Base-by-base conservation (phyloP, 2,888 invertebrate species). In the Hypomecis atomaria region DNA sequence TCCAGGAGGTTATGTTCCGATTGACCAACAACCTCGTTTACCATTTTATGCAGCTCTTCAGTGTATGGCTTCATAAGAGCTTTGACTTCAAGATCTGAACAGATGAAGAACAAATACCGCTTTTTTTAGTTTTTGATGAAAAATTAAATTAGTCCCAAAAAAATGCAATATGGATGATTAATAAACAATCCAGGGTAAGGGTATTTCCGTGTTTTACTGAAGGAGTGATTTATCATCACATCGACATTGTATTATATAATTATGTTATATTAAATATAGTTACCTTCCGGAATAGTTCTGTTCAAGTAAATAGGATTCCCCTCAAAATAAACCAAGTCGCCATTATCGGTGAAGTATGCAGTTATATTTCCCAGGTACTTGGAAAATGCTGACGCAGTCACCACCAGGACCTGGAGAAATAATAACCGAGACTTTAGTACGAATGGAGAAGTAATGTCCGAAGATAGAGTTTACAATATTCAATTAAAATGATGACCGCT, bases 361-460 rank as follows among this genome's bases (percentile, higher is more conserved):
- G 95, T 94, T 50, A 98, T 85, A 74, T 96, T 94, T 0, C 98
- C 98, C 13, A 98, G 86, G 79, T 97, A 98, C 84, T 95, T 96
- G 0, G 95, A 94, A 76, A 93, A 96, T 0, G 95, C 94, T 4
- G 95, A 93, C 0, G 96, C 96, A 74, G 96, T 96, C 4, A 96
- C 95, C 33, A 96, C 93, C 5, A 96, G 77, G 0, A 96, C 94
- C 83, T 92, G 78, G 3, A 73, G 74, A 52, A 7, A 45, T 66
- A 56, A 54, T 13, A 42, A 4, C 3, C 0, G 4, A 8, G 8
- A 37, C 3, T 40, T 40, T 23, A 23, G 23, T 23, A n/a, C n/a
- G n/a, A n/a, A n/a, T n/a, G n/a, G n/a, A n/a, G n/a, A n/a, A n/a
- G n/a, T n/a, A n/a, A n/a, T n/a, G n/a, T n/a, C n/a, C n/a, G n/a